Evolutionary conservation across 2,113 vertebrate genomes (phyloP).

Genomic region (Ariopsis seemanni): DNA sequence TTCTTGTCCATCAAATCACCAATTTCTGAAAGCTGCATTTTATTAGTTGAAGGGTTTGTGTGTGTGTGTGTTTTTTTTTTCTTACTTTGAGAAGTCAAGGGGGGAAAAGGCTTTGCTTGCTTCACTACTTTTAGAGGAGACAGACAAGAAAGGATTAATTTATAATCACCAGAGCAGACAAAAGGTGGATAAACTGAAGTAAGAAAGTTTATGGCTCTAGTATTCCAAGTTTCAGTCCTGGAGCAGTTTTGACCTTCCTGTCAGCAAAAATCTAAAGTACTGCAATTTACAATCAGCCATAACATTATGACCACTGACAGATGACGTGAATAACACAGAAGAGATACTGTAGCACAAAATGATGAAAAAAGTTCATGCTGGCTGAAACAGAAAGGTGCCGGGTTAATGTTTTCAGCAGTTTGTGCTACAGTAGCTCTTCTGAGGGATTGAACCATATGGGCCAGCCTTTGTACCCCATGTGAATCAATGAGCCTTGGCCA

Average conservation of each 20-base stretch:
- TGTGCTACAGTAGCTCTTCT: no score
- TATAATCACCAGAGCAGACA: neutral
- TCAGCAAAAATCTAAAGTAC: neutral
- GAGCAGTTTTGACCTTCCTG: neutral
- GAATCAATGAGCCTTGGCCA: no score
- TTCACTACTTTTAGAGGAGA: neutral
- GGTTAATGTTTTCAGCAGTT: no score
- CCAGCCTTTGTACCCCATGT: no score
- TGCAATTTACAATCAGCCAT: neutral
- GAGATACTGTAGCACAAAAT: no score
- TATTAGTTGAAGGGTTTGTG: neutral
- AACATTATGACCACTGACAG: no score
- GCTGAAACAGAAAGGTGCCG: no score
- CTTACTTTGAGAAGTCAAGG: neutral
- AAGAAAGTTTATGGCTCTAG: neutral
- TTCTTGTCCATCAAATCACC: neutral
- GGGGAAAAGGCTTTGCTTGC: neutral
- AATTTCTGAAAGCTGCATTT: neutral
- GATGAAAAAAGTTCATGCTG: no score
- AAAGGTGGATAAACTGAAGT: constrained; percentile 2
- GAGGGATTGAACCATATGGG: no score
- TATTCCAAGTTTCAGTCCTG: neutral
- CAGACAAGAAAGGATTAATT: constrained; percentile 8
- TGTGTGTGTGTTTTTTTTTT: neutral
- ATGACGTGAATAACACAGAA: no score